Percentiles rank a stretch among this genome's conserved stretches.
phyloP scores from a whole-genome alignment of 2,113 vertebrate species.

The Melozone crissalis region DNA sequence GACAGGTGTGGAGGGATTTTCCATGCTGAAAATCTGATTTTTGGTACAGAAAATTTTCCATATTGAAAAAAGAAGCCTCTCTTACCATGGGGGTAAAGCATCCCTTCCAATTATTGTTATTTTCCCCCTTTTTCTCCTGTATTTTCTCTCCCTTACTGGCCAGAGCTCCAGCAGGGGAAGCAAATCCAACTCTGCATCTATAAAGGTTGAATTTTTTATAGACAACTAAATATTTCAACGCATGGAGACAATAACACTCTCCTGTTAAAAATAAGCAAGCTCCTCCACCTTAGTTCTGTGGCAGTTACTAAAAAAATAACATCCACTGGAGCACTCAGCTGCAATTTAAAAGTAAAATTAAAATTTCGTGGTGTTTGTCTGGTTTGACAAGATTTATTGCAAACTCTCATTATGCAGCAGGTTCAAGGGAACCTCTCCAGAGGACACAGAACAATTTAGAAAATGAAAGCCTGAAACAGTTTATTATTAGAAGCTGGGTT shows the following conservation, averaged over 20 bases:
- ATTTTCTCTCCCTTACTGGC: not conserved
- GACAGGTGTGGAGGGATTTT: not conserved
- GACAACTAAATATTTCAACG: not conserved
- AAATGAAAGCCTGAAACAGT: slow-evolving; percentile 48
- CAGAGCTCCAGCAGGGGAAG: not conserved
- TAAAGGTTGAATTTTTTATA: not conserved
- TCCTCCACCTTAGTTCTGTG: not conserved
- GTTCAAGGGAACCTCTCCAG: slow-evolving; percentile 35
- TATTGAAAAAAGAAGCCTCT: not conserved
- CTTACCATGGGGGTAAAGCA: not conserved
- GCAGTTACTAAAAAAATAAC: not conserved
- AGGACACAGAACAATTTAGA: slow-evolving; percentile 38
- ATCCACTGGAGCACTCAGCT: not conserved
- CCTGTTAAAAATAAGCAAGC: slow-evolving; percentile 13
- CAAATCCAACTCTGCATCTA: not conserved
- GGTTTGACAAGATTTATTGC: slow-evolving; percentile 34
- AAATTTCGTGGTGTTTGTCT: slow-evolving; percentile 16
- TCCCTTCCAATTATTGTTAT: not conserved
- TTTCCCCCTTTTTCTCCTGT: not conserved
- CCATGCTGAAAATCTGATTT: not conserved
- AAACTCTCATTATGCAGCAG: slow-evolving; percentile 30
- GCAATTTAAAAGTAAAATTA: slow-evolving; percentile 40
- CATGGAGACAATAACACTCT: not conserved
- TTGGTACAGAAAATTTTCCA: not conserved
- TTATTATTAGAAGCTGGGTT: slow-evolving; percentile 46